A percentile compares a stretch with the other conserved stretches of the same genome.
phyloP scores from a whole-genome alignment of 30 jellyfish, hydroid and myxozoan genomes.

The Turritopsis dohrnii region DNA sequence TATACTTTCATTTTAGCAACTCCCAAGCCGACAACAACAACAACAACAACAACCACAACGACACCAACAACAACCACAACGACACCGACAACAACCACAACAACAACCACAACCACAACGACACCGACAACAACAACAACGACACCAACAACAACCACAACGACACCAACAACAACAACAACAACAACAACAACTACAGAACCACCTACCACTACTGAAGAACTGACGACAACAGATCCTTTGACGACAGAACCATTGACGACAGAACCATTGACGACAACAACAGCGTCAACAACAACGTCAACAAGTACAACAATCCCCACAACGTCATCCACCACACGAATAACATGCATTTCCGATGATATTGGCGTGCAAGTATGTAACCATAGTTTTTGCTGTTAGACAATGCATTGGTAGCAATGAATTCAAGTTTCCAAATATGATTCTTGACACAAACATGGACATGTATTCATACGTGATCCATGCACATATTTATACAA shows the following conservation, averaged over 20 bases:
- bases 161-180: conserved; percentile 10
- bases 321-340: neutral
- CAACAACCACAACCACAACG: conserved; percentile 2
- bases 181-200: neutral
- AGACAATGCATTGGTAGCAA: too few species aligned
- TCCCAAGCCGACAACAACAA: neutral
- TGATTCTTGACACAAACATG: too few species aligned
- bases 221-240: neutral
- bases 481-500: too few species aligned
- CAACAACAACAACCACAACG: neutral
- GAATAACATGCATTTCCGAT: neutral
- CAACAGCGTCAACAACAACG: neutral
- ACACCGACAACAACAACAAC: conserved; percentile 6
- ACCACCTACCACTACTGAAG: neutral
- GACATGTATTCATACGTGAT: too few species aligned
- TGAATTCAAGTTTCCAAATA: too few species aligned
- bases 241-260: neutral
- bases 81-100: neutral
- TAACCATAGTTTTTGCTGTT: neutral
- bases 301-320: neutral
- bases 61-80: neutral
- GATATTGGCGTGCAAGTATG: neutral
- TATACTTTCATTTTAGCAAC: neutral
- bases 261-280: neutral
- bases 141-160: neutral